These are phyloP conservation scores for Poecilia gillii DNA, from an alignment of 2,797 vertebrate genomes.

Conservation along the genomic window DNA sequence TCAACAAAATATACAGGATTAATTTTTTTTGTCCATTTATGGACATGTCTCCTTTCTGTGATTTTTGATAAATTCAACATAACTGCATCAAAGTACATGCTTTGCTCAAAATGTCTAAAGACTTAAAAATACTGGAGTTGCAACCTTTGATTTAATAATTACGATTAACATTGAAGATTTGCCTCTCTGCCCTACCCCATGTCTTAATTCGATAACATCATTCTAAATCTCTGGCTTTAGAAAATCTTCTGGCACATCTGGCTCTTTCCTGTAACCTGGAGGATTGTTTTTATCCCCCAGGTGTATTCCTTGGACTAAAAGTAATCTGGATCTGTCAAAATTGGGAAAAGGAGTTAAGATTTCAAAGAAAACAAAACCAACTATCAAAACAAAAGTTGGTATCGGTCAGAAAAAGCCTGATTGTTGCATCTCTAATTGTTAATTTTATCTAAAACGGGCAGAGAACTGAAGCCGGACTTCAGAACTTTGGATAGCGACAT, in stretches of 20 bases:
- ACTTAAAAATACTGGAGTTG: background rate
- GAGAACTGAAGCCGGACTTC: slow-evolving; percentile 8
- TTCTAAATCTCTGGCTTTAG: background rate
- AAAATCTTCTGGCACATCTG: background rate
- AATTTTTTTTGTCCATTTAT: background rate
- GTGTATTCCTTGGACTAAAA: background rate
- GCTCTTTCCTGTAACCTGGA: background rate
- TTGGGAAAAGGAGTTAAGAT: background rate
- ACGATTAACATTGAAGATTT: background rate
- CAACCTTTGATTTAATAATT: background rate
- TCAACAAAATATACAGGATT: background rate
- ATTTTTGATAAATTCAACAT: background rate
- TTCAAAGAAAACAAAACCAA: background rate
- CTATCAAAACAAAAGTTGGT: background rate
- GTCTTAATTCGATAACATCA: background rate
- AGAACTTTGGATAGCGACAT: slow-evolving; percentile 20
- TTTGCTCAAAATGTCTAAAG: background rate
- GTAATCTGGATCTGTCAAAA: background rate
- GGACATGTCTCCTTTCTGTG: background rate
- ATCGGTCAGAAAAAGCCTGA: background rate
- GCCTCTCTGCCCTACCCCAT: background rate
- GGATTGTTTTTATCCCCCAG: background rate
- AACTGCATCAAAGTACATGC: background rate
- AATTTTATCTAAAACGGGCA: background rate
- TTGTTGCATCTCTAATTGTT: background rate